These are phyloP conservation scores for Lepus oiostolus DNA, from an alignment of 2,797 vertebrate species.

Conservation along the genomic window DNA sequence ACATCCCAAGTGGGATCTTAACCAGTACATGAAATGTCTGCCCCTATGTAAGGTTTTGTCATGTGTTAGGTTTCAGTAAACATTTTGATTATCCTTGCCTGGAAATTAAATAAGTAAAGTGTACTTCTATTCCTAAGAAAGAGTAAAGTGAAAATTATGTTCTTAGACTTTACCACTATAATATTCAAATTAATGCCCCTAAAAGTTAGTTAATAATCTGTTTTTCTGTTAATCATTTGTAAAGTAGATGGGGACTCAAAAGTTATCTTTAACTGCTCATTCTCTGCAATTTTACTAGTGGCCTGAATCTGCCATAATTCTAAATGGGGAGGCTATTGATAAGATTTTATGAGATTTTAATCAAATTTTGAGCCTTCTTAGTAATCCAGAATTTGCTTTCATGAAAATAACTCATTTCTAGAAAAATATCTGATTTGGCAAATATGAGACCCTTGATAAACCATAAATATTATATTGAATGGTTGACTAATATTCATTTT, in stretches of 20 bases:
- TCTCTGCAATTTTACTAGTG: constrained; percentile 63
- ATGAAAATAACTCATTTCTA: constrained; percentile 44
- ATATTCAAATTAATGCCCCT: constrained; percentile 21
- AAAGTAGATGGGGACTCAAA: background rate
- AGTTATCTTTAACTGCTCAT: constrained; percentile 21
- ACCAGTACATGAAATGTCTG: no score
- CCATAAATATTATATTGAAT: constrained; percentile 34
- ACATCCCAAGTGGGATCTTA: no score
- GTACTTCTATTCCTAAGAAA: constrained; percentile 56
- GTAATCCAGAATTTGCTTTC: background rate
- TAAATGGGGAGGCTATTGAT: background rate
- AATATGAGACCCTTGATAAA: background rate
- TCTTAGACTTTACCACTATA: background rate
- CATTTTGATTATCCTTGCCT: constrained; percentile 25
- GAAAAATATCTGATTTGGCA: constrained; percentile 19
- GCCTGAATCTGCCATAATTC: background rate
- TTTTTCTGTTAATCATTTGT: constrained; percentile 37
- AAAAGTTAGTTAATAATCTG: constrained; percentile 53
- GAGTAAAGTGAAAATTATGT: constrained; percentile 40
- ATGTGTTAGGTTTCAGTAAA: constrained; percentile 23
- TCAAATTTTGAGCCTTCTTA: constrained; percentile 54
- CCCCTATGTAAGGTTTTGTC: background rate
- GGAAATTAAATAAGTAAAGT: constrained; percentile 44
- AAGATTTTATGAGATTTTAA: constrained; percentile 43
- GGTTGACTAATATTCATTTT: background rate